Base-by-base conservation (phyloP, 2,797 vertebrate species). In the Lophotriccus pileatus region DNA sequence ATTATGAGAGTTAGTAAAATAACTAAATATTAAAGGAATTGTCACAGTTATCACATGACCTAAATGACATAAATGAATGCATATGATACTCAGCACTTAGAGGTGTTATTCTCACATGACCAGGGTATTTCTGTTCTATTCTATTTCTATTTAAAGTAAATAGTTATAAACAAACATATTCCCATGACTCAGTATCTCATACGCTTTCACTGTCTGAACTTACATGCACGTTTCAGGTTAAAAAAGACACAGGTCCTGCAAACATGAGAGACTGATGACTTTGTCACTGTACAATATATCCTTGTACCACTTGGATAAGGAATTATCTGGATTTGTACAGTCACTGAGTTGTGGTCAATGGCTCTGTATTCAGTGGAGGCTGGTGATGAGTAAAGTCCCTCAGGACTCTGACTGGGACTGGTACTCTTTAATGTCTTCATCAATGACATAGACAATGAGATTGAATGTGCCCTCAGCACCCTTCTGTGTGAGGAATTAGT, bases 401-500 rank as follows among this genome's bases (percentile, higher is more conserved):
- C 32, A 14, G 43, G 32, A 46, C 32, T 34, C 43, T 25, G 32
- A 27, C 43, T 46, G 43, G 15, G 22, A 44, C 7, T n/a, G 8
- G 8, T 66, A 17, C 43, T n/a, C 63, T 44, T 64, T 64, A 46
- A 27, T 46, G 27, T 34, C 23, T 66, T 66, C 63, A 66, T 66
- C 32, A 46, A 7, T 46, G 23, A 34, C 9, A 34, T 20, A 27
- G 32, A 46, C 32, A 46, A 17, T 20, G 63, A 34, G 43, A 34
- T 10, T 20, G 32, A 66, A 16, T 36, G 43, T 43, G 28, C 14
- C 30, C 62, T 63, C 60, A 16, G 19, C 30, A 60, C 12, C 18
- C 27, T 30, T 79, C 72, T 92, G 14, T 70, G 49, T 34, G 34
- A 91, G 74, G 89, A 96, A 96, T 94, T 94, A 90, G 74, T 60